Evolutionary conservation across 1,140 invertebrate species (phyloP), one percentile per base, ranked within the genome.

Genomic region (Cherax destructor): DNA sequence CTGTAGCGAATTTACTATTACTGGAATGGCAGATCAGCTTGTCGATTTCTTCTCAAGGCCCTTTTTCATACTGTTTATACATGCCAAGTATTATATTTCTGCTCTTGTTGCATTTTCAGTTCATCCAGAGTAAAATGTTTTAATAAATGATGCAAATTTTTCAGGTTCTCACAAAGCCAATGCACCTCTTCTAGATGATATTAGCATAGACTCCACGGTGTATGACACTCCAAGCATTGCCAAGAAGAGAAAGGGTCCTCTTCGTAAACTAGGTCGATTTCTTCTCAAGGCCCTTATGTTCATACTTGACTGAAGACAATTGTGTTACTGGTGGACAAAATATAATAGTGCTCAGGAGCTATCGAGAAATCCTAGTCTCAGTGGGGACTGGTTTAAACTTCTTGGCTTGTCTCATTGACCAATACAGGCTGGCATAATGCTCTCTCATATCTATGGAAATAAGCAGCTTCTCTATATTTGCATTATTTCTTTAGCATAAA

Each of bases 251-350:
- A 92, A 92, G 56, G 91, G 92, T 16, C 92, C 92, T 24, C 88
- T 93, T 21, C 88, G 90, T n/a, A 93, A 93, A 69, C 72, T 93
- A 24, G 92, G 92, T 47, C 79, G 89, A 24, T 93, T 93, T 77
- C 88, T 93, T 47, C 91, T 93, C 11, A 93, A 93, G 77, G 92
- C 92, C 13, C 80, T 93, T 4, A 92, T 93, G 91, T 93, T 93
- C 59, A 93, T 93, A 16, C 50, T 93, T 24, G 92, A 93, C 65
- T 93, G 87, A 92, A 84, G 72, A 47, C 41, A 30, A 11, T 83
- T 4, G 11, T 18, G 13, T 21, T 76, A 69, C 3, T 41, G 13
- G 49, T 59, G 56, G 61, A 18, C 13, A 21, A 65, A 65, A 65
- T 65, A 21, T 41, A 21, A 59, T 83, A 16, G 50, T 59, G 7